Conservation (phyloP, 1,140 invertebrate species). For the Diorhabda elongata region DNA sequence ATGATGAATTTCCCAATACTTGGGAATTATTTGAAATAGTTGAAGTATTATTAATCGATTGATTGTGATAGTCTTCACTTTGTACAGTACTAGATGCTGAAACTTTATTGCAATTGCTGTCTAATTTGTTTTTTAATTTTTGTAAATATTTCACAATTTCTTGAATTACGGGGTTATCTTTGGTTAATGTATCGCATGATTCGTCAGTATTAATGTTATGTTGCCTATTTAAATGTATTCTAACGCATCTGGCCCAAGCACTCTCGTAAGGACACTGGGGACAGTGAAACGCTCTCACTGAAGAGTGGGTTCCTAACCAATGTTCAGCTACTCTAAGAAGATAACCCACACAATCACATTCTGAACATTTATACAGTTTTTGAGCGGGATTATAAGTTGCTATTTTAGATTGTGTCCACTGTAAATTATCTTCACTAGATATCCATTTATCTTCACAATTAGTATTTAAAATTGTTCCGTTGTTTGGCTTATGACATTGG, state of each 20-base stretch:
- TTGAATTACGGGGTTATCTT: slow-evolving; percentile 69
- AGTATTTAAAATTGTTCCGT: slow-evolving; percentile 38
- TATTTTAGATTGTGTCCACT: slow-evolving; percentile 68
- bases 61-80: slow-evolving; percentile 25
- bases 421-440: slow-evolving; percentile 61
- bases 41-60: slow-evolving; percentile 31
- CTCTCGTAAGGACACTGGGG: slow-evolving; percentile 69
- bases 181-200: slow-evolving; percentile 55
- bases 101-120: slow-evolving; percentile 42
- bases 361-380: slow-evolving; percentile 68
- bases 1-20: slow-evolving; percentile 31
- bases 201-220: slow-evolving; percentile 61
- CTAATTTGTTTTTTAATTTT: slow-evolving; percentile 61
- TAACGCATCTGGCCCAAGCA: slow-evolving; percentile 70
- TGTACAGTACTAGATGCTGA: slow-evolving; percentile 14
- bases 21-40: slow-evolving; percentile 26
- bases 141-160: slow-evolving; percentile 69
- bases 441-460: slow-evolving; percentile 64
- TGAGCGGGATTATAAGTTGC: slow-evolving; percentile 68
- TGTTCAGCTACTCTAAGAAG: slow-evolving; percentile 76
- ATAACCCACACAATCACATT: slow-evolving; percentile 75
- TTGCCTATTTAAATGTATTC: slow-evolving; percentile 67
- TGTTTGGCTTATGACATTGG: slow-evolving; percentile 48
- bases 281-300: slow-evolving; percentile 68
- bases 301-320: slow-evolving; percentile 76